Conservation (phyloP, 2,797 vertebrate genomes). For the Sebastolobus altivelis region DNA sequence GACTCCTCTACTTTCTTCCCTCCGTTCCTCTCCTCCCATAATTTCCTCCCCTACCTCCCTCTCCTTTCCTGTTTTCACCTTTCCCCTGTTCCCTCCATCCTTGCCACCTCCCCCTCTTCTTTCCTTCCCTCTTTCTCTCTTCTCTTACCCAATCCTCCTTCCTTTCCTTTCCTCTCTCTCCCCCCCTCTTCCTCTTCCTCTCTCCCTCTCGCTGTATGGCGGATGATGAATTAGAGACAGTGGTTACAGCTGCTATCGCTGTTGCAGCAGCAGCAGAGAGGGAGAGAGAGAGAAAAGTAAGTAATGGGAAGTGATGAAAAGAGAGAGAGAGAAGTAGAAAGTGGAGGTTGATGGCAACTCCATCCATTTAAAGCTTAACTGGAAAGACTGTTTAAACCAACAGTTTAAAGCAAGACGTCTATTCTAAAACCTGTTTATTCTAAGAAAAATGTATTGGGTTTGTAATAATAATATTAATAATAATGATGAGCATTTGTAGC, state of each 20-base stretch:
- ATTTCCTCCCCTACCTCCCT: background rate
- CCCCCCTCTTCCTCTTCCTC: background rate
- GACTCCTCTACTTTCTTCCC: background rate
- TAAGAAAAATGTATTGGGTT: background rate
- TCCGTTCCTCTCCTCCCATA: background rate
- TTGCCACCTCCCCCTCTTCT: background rate
- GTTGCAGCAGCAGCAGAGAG: conserved; percentile 30
- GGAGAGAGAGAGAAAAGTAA: background rate
- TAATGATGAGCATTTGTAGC: background rate
- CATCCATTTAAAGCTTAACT: conserved; percentile 1
- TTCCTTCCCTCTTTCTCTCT: too few species aligned
- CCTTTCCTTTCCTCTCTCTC: background rate
- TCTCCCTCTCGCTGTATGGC: background rate
- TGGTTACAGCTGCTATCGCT: conserved; percentile 40
- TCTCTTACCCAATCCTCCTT: too few species aligned
- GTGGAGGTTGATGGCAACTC: conserved; percentile 14
- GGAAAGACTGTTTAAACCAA: background rate
- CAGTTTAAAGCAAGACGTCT: background rate
- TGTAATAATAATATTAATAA: background rate
- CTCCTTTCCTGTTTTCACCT: background rate
- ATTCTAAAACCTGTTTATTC: background rate
- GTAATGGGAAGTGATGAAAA: background rate
- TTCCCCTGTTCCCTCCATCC: background rate
- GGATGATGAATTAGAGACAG: conserved; percentile 56
- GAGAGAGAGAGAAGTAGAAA: conserved; percentile 20